Evolutionary conservation across 2,113 vertebrate genomes (phyloP), one percentile per base, ranked within the genome.

Genomic region (Grallaria varia): DNA sequence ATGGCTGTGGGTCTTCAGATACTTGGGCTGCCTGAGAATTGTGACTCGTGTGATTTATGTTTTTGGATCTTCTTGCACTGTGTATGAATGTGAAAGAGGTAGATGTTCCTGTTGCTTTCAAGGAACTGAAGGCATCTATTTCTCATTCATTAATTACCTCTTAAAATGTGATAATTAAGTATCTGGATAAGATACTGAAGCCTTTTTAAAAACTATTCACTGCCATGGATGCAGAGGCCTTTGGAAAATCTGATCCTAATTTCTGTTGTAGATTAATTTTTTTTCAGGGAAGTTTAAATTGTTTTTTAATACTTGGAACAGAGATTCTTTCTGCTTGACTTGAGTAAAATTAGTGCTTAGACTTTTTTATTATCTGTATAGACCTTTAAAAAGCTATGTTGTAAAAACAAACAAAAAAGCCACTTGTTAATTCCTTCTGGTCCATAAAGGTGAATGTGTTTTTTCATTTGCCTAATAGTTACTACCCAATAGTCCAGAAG

Each of bases 11-110:
- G 19, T 50, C 58, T 89, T 92, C 10, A 10, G 25, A 2, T 68
- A 10, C 56, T n/a, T 90, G 24, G 17, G 7, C 22, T 75, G 31
- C n/a, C 37, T 62, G 50, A 73, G 50, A 87, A 42, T 19, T 39
- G 11, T 14, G 39, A 40, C 8, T 58, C 20, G 22, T 50, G 9
- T 28, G 62, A 11, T 37, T 53, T 53, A 37, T 31, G 45, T 59
- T 63, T 80, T 85, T 12, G 12, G 19, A 75, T 8, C 15, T 40
- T 55, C 33, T 83, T 68, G 17, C 11, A 22, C 44, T 82, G 64
- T 1, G 1, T 76, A 8, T 0, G 2, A 7, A 21, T 73, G 8
- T 40, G 47, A 71, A 60, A 4, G 30, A 82, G 14, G 13, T 8
- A 27, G 23, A 75, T 59, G 10, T 66, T 91, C 23, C 45, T 49